Base-by-base conservation (phyloP, 23 tunicate species). In the Ascidia mentula region DNA sequence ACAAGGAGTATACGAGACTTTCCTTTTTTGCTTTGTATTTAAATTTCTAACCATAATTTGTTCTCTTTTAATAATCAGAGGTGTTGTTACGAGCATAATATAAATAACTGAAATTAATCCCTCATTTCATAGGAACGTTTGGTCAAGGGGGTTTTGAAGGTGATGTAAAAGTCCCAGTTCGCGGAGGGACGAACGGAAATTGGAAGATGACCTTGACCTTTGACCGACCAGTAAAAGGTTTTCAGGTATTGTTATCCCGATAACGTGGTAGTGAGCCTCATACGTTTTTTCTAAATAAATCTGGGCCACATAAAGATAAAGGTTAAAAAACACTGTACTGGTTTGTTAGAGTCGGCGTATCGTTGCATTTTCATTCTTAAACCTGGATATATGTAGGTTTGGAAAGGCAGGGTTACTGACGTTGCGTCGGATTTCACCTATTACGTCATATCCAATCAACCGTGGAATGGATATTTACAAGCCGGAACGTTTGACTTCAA, bases 141-240 rank as follows among this genome's bases (percentile, higher is more conserved):
- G 77, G 53, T 7, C 36, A 69, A 4, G 91, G 86, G 0, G 91
- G 91, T 0, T 87, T 87, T 81, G 91, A 87, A 69, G 91, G 86
- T 18, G 80, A 81, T 31, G 82, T 87, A 9, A 45, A 59, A 18
- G 73, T 87, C 20, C 86, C 91, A 9, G 85, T 87, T 17, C 45
- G 34, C 0, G 28, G 60, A 20, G 22, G 61, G 17, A 40, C 69
- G 15, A 40, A 31, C 24, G 32, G 40, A 38, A 73, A 61, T 31
- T 87, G 91, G 91, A 75, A 69, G 75, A 26, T 82, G 61, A 69
- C 78, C 26, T 8, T 87, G 35, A 75, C 37, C 37, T 87, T 87
- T 33, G 91, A 87, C 72, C 75, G 40, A 81, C 91, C 91, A 20
- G 91, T 87, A 6, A 81, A 82, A 40, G 81, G 79, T 31, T 76